Evolutionary conservation across 1,140 invertebrate species (phyloP).

Genomic region (Anastrepha ludens): DNA sequence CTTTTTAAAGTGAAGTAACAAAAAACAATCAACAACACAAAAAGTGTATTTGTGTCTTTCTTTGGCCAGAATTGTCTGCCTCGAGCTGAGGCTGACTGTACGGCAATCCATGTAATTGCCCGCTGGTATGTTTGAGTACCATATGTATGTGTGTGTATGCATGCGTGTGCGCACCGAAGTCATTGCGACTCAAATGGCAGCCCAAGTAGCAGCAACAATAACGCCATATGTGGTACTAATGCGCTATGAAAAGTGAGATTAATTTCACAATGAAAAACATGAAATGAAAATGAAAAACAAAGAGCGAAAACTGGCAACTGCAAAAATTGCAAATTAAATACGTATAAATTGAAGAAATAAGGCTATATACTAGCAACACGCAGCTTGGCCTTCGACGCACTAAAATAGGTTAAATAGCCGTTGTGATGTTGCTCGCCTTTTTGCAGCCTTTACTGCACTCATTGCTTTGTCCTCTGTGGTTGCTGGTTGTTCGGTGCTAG

Average conservation of each 20-base stretch:
- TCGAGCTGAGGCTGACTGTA: not conserved
- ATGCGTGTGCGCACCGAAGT: not conserved
- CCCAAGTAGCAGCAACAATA: not conserved
- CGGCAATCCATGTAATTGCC: too few relatives aligned
- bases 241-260: conserved; percentile 31
- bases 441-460: not conserved
- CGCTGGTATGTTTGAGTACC: too few relatives aligned
- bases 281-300: not conserved
- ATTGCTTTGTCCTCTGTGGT: conserved; percentile 27
- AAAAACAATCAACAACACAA: not conserved
- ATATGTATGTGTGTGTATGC: not conserved
- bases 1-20: not conserved
- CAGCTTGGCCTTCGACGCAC: conserved; percentile 32
- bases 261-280: conserved; percentile 23
- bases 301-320: not conserved
- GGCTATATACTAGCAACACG: conserved; percentile 12
- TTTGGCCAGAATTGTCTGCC: not conserved
- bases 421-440: conserved; percentile 23
- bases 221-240: conserved; percentile 14
- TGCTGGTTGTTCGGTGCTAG: not conserved
- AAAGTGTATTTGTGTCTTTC: not conserved
- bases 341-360: conserved; percentile 4
- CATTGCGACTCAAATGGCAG: not conserved
- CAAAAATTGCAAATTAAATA: not conserved
- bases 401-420: conserved; percentile 44